These are phyloP conservation scores for Chaetorhynchus papuensis DNA, from an alignment of 2,113 vertebrate genomes.

Conservation along the genomic window DNA sequence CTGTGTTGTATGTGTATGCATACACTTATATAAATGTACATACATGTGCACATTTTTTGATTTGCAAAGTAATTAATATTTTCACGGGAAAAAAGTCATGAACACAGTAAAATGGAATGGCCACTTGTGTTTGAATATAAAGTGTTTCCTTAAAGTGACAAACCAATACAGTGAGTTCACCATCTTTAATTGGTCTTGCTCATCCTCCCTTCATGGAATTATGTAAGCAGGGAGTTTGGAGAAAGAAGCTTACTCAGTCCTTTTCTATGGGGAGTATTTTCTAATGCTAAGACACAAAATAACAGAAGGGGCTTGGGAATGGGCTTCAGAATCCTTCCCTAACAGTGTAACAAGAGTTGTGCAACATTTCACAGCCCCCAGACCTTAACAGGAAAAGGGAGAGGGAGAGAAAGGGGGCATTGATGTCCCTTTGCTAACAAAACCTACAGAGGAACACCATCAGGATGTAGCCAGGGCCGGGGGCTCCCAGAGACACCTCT, in stretches of 20 bases:
- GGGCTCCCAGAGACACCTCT: fast-evolving
- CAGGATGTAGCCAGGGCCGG: background rate
- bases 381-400: background rate
- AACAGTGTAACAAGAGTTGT: background rate
- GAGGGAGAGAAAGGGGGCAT: background rate
- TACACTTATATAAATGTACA: background rate
- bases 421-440: background rate
- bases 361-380: background rate
- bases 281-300: background rate
- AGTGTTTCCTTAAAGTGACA: background rate
- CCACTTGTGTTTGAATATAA: background rate
- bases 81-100: background rate
- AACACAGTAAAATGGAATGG: background rate
- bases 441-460: background rate
- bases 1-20: background rate
- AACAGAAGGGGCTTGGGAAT: background rate
- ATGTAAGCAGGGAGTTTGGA: background rate
- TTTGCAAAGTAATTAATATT: background rate
- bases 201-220: background rate
- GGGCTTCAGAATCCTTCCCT: background rate
- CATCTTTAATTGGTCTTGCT: background rate
- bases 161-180: background rate
- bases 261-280: background rate
- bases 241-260: background rate
- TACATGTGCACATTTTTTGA: background rate